These are phyloP conservation scores for Aurelia coerulea DNA, from an alignment of 30 jellyfish, hydroid and myxozoan species.

Conservation along the genomic window DNA sequence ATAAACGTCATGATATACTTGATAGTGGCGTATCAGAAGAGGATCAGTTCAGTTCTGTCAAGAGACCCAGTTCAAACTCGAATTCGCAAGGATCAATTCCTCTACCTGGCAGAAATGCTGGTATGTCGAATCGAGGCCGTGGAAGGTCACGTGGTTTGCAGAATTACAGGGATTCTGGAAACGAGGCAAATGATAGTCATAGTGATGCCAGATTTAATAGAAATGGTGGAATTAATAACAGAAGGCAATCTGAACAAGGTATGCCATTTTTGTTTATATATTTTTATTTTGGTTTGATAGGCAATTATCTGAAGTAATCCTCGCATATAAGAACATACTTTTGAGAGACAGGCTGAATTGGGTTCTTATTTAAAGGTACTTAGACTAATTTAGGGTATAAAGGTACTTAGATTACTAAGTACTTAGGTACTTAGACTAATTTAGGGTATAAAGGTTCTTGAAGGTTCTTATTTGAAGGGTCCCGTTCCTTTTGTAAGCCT, in stretches of 20 bases:
- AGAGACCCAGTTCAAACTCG: background rate
- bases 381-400: too few relatives aligned
- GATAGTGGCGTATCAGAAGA: constrained; percentile 85
- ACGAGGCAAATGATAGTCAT: constrained; percentile 3
- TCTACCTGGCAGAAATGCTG: constrained; percentile 2
- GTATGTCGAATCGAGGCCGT: constrained; percentile 33
- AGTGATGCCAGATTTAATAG: constrained; percentile 14
- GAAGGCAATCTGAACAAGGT: constrained; percentile 34
- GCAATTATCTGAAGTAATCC: too few relatives aligned
- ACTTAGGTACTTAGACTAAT: too few relatives aligned
- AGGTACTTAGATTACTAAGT: too few relatives aligned
- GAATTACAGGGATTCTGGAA: constrained; percentile 9
- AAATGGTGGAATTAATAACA: background rate
- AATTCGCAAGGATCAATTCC: constrained; percentile 17
- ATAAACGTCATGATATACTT: constrained; percentile 36
- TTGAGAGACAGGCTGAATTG: too few relatives aligned
- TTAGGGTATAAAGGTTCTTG: too few relatives aligned
- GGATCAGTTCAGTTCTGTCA: constrained; percentile 73
- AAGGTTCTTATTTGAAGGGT: too few relatives aligned
- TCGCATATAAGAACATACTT: too few relatives aligned
- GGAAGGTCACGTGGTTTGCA: constrained; percentile 43
- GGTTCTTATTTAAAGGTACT: too few relatives aligned
- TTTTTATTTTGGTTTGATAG: too few relatives aligned
- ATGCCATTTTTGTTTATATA: background rate
- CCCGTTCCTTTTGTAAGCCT: too few relatives aligned